Conservation (phyloP, 2,113 vertebrate species). For the Sclerurus mexicanus region DNA sequence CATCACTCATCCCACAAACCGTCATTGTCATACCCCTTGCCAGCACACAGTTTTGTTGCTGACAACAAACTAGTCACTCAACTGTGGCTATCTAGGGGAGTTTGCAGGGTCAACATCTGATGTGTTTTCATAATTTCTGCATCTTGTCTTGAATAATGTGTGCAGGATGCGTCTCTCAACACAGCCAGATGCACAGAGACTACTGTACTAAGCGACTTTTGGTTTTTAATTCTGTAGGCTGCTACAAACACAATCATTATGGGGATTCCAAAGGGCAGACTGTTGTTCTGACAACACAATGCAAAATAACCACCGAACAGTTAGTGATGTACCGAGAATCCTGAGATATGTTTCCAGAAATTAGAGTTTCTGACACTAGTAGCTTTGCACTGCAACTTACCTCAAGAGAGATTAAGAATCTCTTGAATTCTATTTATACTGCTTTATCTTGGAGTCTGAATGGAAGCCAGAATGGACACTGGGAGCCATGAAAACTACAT, state of each 20-base stretch:
- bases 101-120: neutral
- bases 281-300: neutral
- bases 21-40: neutral
- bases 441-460: neutral
- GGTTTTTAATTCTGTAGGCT: neutral
- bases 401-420: neutral
- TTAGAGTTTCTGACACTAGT: neutral
- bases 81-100: neutral
- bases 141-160: neutral
- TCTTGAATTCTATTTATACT: neutral
- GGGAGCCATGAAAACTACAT: neutral
- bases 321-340: neutral
- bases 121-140: neutral
- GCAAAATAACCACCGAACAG: neutral
- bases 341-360: neutral
- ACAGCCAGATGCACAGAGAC: neutral
- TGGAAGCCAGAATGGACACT: neutral
- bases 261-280: neutral
- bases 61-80: neutral
- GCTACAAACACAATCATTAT: neutral
- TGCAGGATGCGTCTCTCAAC: neutral
- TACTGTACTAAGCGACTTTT: neutral
- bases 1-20: neutral
- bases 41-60: neutral
- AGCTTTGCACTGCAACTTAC: neutral